phyloP scores from a whole-genome alignment of 2,797 vertebrate species.

The Phoebastria nigripes region DNA sequence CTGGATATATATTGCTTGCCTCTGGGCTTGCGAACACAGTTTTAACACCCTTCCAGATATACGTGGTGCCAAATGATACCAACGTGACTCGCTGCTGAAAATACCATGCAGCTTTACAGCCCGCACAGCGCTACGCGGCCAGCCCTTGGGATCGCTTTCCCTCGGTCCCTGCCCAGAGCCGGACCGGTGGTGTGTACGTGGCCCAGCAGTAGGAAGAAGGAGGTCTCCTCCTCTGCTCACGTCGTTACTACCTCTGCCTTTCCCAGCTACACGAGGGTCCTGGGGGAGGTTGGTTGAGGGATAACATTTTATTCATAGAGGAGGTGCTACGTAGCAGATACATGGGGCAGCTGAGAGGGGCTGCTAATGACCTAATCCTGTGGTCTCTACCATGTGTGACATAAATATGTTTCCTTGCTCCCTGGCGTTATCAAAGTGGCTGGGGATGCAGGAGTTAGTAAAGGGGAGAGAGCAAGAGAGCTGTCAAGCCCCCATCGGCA shows the following conservation, averaged over 20 bases:
- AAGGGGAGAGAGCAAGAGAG: neutral
- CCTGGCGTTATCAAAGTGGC: neutral
- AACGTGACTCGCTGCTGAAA: neutral
- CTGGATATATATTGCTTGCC: slow-evolving; percentile 12
- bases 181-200: rapidly evolving
- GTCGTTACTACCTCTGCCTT: neutral
- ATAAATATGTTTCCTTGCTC: neutral
- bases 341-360: neutral
- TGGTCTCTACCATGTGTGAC: neutral
- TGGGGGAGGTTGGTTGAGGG: neutral
- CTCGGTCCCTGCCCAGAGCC: neutral
- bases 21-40: neutral
- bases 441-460: neutral
- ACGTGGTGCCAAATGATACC: neutral
- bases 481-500: neutral
- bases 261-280: neutral
- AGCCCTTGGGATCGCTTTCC: neutral
- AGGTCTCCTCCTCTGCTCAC: neutral
- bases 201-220: neutral
- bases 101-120: neutral
- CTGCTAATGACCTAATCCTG: neutral
- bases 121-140: neutral
- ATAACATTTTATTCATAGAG: neutral
- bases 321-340: neutral
- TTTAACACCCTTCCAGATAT: neutral